Evolutionary conservation across 2,113 vertebrate genomes (phyloP).

Genomic region (Vanacampus margaritifer): DNA sequence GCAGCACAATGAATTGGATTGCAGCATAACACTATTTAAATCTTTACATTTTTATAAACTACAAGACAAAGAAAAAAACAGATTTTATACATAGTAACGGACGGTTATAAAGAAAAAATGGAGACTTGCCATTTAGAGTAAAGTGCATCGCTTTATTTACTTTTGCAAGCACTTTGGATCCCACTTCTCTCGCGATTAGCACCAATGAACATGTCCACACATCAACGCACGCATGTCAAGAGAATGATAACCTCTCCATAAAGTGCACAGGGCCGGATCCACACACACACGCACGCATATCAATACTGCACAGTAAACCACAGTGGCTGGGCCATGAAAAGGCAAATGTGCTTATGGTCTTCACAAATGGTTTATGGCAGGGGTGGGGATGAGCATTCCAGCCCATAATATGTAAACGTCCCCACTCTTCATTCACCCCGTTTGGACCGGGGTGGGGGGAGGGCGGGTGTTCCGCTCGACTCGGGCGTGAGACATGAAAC

Average conservation of each 20-base stretch:
- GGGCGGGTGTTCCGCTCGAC: slow-evolving; percentile 18
- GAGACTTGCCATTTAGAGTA: slow-evolving; percentile 23
- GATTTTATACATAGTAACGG: too few species aligned
- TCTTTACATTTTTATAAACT: too few species aligned
- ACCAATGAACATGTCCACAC: slow-evolving; percentile 70
- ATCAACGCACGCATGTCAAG: slow-evolving; percentile 61
- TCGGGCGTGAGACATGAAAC: slow-evolving; percentile 70
- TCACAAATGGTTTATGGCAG: slow-evolving; percentile 60
- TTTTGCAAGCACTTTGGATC: slow-evolving; percentile 65
- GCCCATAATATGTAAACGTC: slow-evolving; percentile 54
- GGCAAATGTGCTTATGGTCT: slow-evolving; percentile 68
- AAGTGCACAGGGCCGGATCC: slow-evolving; percentile 59
- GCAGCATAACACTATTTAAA: too few species aligned
- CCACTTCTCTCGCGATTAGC: slow-evolving; percentile 61
- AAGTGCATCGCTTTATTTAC: slow-evolving; percentile 67
- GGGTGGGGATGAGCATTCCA: slow-evolving; percentile 40
- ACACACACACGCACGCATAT: slow-evolving; percentile 41
- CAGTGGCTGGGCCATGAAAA: slow-evolving; percentile 68
- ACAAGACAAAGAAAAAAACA: too few species aligned
- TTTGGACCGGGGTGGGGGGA: slow-evolving; percentile 1
- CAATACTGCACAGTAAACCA: slow-evolving; percentile 62
- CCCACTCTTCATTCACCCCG: slow-evolving; percentile 33
- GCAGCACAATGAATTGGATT: too few species aligned
- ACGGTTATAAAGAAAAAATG: neutral
- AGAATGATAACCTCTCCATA: slow-evolving; percentile 55